Conservation (phyloP, 2,888 invertebrate genomes). For the Andrena praecox region DNA sequence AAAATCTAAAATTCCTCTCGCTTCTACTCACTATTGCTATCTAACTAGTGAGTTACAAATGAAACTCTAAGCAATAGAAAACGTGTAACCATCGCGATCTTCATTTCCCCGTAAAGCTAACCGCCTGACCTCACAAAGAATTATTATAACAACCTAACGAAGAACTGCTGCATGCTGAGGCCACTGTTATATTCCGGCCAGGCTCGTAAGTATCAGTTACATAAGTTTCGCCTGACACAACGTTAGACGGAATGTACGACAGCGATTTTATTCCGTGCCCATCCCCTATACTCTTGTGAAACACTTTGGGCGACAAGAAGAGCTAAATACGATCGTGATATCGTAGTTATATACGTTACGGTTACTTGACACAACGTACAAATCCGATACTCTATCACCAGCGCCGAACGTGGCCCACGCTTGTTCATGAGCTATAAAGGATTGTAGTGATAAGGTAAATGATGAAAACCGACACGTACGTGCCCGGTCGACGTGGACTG, state of each 20-base stretch:
- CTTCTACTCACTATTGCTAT: too few relatives aligned
- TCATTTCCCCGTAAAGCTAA: neutral
- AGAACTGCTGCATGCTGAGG: neutral
- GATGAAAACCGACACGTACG: slow-evolving; percentile 73
- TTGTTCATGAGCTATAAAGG: slow-evolving; percentile 72
- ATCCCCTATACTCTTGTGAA: slow-evolving; percentile 22
- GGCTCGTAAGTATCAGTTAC: slow-evolving; percentile 3
- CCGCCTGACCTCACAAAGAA: too few relatives aligned
- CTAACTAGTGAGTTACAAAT: too few relatives aligned
- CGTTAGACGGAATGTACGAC: slow-evolving; percentile 20
- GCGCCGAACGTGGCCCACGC: slow-evolving; percentile 56
- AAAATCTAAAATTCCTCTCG: too few relatives aligned
- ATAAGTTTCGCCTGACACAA: neutral
- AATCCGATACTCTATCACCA: slow-evolving; percentile 70
- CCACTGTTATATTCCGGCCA: neutral
- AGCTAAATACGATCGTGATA: slow-evolving; percentile 55
- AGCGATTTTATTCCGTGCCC: neutral
- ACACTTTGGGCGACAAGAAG: slow-evolving; percentile 44
- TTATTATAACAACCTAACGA: neutral
- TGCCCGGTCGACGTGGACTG: slow-evolving; percentile 58
- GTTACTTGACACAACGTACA: slow-evolving; percentile 68
- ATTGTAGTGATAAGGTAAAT: slow-evolving; percentile 73
- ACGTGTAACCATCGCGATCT: neutral
- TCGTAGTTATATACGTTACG: slow-evolving; percentile 59
- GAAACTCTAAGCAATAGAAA: too few relatives aligned